phyloP scores from a whole-genome alignment of 2,888 invertebrate species.

The Eupithecia subfuscata region DNA sequence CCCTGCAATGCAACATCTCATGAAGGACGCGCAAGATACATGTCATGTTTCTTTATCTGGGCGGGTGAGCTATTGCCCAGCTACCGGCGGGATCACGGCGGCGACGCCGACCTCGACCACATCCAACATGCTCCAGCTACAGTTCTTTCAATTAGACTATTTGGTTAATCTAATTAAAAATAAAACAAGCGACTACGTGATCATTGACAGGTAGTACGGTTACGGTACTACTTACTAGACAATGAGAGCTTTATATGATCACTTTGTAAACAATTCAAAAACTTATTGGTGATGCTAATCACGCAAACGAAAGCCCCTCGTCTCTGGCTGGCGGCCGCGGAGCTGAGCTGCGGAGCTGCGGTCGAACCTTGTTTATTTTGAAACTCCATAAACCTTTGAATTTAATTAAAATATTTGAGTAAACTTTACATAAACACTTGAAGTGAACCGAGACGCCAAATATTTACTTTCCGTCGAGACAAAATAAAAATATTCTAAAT shows the following conservation, averaged over 20 bases:
- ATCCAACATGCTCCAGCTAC: background rate
- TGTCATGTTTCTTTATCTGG: slow-evolving; percentile 36
- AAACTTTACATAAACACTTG: slow-evolving; percentile 17
- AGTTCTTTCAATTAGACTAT: background rate
- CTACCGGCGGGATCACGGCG: slow-evolving; percentile 31
- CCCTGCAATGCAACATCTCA: background rate
- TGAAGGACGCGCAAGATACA: slow-evolving; percentile 15
- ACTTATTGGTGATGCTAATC: background rate
- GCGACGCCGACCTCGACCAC: background rate
- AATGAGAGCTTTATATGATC: background rate
- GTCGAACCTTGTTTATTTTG: slow-evolving; percentile 21
- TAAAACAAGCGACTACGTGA: background rate
- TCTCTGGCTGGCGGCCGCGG: background rate
- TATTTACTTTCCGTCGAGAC: slow-evolving; percentile 25
- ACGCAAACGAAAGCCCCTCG: background rate
- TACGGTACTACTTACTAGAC: background rate
- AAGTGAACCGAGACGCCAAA: slow-evolving; percentile 27
- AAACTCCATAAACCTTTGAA: slow-evolving; percentile 25
- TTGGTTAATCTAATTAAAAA: background rate
- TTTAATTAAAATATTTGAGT: slow-evolving; percentile 26
- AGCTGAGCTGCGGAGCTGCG: slow-evolving; percentile 7
- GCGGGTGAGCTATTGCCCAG: slow-evolving; percentile 40
- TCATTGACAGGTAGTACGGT: background rate
- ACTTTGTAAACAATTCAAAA: background rate
- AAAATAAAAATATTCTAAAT: slow-evolving; percentile 17